A percentile compares a stretch with the other conserved stretches of the same genome.
These are phyloP conservation scores for Tanytarsus gracilentus DNA, from an alignment of 2,888 invertebrate genomes.

Conservation along the genomic window DNA sequence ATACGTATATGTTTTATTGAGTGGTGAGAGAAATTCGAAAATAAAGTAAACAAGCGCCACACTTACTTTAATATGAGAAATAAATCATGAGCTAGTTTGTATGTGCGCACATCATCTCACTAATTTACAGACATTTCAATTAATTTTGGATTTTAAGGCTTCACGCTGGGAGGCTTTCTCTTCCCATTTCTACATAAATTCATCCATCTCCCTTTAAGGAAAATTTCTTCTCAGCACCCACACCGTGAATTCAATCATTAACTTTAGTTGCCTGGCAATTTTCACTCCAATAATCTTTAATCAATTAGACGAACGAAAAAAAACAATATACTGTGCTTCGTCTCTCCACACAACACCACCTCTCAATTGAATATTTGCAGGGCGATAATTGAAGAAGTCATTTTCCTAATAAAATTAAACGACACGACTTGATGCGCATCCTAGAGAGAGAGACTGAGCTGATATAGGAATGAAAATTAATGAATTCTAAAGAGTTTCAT, in stretches of 20 bases:
- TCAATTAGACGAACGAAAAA: slow-evolving; percentile 22
- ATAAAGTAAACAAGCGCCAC: no score
- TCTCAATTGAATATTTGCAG: background rate
- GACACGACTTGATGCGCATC: slow-evolving; percentile 8
- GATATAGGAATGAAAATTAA: slow-evolving; percentile 1
- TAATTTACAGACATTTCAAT: background rate
- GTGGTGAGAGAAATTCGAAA: background rate
- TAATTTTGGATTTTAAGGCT: background rate
- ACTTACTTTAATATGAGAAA: no score
- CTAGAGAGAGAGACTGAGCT: background rate
- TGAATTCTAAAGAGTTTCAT: slow-evolving; percentile 5
- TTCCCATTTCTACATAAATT: background rate
- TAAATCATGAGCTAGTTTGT: no score
- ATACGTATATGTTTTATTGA: background rate
- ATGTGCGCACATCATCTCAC: no score
- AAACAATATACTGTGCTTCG: background rate
- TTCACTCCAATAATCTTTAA: slow-evolving; percentile 25
- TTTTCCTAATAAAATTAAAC: slow-evolving; percentile 13
- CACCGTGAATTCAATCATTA: slow-evolving; percentile 11
- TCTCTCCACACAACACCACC: background rate
- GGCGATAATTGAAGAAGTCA: slow-evolving; percentile 11
- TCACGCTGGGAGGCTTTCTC: background rate
- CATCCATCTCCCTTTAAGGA: background rate
- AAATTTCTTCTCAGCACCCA: background rate
- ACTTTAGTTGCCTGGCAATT: slow-evolving; percentile 12